A percentile compares a stretch with the other conserved stretches of the same genome.
These are phyloP conservation scores for Oreortyx pictus DNA, from an alignment of 2,797 vertebrate genomes.

Conservation along the genomic window DNA sequence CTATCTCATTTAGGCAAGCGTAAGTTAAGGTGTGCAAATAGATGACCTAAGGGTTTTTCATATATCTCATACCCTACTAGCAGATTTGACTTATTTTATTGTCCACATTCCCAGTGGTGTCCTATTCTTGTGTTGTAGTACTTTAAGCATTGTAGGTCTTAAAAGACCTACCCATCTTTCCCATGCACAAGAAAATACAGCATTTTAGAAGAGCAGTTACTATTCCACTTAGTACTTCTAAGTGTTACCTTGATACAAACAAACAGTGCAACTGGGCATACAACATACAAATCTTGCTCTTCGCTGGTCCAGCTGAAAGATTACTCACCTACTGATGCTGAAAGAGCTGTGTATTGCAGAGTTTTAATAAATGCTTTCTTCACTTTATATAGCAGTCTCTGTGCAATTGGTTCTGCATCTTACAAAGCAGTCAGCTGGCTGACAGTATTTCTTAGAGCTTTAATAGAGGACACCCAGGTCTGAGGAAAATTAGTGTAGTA, in stretches of 20 bases:
- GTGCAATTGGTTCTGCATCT: not conserved
- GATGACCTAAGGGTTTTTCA: not conserved
- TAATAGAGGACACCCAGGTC: constrained; percentile 8
- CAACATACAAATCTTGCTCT: not conserved
- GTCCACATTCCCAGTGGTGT: not conserved
- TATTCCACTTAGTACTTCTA: not conserved
- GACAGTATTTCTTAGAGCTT: not conserved
- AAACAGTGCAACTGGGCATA: not conserved
- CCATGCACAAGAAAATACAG: not conserved
- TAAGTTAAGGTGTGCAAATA: not conserved
- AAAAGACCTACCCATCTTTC: not conserved
- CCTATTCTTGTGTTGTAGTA: not conserved
- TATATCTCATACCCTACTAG: not conserved
- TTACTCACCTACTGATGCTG: constrained; percentile 15
- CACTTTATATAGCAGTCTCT: constrained; percentile 20
- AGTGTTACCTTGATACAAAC: not conserved
- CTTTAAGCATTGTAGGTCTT: not conserved
- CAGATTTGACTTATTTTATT: not conserved
- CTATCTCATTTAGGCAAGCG: not conserved
- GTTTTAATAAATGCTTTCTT: constrained; percentile 27
- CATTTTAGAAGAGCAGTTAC: not conserved
- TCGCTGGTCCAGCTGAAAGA: not conserved
- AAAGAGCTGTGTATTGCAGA: constrained; percentile 5
- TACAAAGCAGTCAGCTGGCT: constrained; percentile 4
- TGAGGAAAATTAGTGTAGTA: not conserved